Evolutionary conservation across 2,888 invertebrate genomes (phyloP), one percentile per base, ranked within the genome.

Genomic region (Chorisops tibialis): DNA sequence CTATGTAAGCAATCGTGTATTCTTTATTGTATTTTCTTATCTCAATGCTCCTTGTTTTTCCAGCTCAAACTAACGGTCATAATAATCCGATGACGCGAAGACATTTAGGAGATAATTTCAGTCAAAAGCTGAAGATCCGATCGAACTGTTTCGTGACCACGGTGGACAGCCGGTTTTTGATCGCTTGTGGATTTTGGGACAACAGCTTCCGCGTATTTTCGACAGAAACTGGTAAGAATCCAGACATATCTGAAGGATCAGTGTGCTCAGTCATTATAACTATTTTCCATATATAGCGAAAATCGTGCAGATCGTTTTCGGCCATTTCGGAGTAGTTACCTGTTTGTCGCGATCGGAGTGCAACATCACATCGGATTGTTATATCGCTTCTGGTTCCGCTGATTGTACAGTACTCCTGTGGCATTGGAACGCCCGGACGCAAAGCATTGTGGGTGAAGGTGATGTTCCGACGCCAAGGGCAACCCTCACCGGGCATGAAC

Each of bases 101-200:
- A 1, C 96, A 95, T 75, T 83, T 99, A 65, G 98, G 98, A 54
- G 97, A 98, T 78, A 96, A 97, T 81, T 98, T 99, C 81, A 97
- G 97, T 72, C 97, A 98, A 79, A 91, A 96, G 74, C 82, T 98
- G 67, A 89, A 91, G 75, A 93, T 97, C 70, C 86, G 91, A 65
- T 91, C 91, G 71, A 94, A 93, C 79, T 96, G 96, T 78, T 99
- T 98, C 81, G 94, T 98, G 24, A 96, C 96, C 22, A 98, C 98
- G 0, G 96, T 98, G 2, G 99, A 99, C 80, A 96, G 96, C 73
- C 85, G 94, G 67, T 96, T 95, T 80, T 85, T 99, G 68, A 91
- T 99, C 68, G 96, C 98, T 1, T 96, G 96, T 74, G 99, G 99
- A 59, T 99, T 98, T 81, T 98, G 98, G 94, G 99, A 99, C 78